These are phyloP conservation scores for Drosophila ustulata DNA, from an alignment of 2,888 invertebrate genomes.

Conservation along the genomic window DNA sequence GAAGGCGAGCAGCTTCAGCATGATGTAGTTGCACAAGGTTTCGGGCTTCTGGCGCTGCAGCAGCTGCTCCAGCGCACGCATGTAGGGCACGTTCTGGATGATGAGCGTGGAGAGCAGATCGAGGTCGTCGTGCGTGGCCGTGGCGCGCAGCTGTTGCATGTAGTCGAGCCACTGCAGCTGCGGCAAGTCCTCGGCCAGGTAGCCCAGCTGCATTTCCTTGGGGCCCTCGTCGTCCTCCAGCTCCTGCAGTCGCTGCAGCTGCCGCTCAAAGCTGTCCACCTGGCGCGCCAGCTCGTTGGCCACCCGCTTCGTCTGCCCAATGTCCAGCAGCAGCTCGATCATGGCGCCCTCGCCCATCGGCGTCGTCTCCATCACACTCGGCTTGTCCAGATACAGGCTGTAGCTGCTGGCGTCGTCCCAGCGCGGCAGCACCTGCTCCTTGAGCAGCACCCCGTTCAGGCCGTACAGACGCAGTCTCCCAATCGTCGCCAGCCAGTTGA, in stretches of 20 bases:
- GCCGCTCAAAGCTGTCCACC: conserved; percentile 75
- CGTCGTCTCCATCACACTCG: conserved; percentile 70
- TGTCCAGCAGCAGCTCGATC: conserved; percentile 77
- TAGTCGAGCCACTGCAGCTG: conserved; percentile 78
- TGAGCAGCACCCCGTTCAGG: conserved; percentile 78
- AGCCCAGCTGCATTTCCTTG: conserved; percentile 82
- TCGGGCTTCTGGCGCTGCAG: conserved; percentile 63
- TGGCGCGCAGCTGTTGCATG: conserved; percentile 63
- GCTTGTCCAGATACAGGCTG: conserved; percentile 81
- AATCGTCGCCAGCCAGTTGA: conserved; percentile 78
- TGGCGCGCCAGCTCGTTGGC: conserved; percentile 79
- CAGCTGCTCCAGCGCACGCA: conserved; percentile 73
- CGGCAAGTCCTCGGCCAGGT: conserved; percentile 77
- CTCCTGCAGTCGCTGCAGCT: conserved; percentile 74
- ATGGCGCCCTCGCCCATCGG: conserved; percentile 79
- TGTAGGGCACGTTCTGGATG: conserved; percentile 79
- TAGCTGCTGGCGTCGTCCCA: conserved; percentile 82
- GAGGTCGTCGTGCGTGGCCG: conserved; percentile 35
- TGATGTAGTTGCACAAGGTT: conserved; percentile 80
- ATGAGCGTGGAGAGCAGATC: conserved; percentile 77
- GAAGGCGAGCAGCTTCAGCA: conserved; percentile 79
- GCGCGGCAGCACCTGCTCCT: conserved; percentile 80
- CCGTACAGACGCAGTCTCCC: conserved; percentile 79
- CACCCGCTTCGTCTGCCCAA: conserved; percentile 76
- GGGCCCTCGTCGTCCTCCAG: conserved; percentile 79